phyloP scores from a whole-genome alignment of 1,140 invertebrate species.

The Ylistrum balloti region DNA sequence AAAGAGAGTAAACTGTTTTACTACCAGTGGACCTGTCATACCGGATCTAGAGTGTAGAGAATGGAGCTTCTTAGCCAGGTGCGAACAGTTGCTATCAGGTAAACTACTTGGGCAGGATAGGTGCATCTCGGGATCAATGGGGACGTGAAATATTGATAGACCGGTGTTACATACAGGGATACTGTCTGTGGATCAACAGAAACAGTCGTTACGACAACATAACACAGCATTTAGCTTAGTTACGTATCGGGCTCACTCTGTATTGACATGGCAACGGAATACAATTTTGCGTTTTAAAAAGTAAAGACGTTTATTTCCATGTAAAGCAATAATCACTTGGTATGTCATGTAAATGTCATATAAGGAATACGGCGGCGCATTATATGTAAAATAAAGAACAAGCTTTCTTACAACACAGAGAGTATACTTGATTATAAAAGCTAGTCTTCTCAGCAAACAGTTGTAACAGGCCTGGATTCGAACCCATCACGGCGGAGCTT shows the following conservation, averaged over 20 bases:
- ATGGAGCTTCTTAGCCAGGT: neutral
- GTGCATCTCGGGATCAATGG: neutral
- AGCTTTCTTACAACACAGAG: too few species aligned
- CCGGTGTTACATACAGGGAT: neutral
- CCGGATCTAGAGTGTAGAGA: neutral
- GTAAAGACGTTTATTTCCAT: too few species aligned
- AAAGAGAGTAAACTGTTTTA: neutral
- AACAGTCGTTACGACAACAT: neutral
- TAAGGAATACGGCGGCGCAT: too few species aligned
- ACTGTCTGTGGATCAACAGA: neutral
- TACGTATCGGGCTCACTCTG: too few species aligned
- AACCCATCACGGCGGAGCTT: too few species aligned
- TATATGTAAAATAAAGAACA: too few species aligned
- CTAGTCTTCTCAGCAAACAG: too few species aligned
- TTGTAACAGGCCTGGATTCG: too few species aligned
- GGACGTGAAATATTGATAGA: neutral
- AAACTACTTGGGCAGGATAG: neutral
- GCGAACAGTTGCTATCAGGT: neutral
- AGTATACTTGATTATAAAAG: too few species aligned
- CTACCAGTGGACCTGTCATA: neutral
- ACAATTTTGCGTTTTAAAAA: too few species aligned
- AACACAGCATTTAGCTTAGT: neutral
- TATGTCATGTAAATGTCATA: too few species aligned
- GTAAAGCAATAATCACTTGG: too few species aligned
- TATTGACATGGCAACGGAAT: slow-evolving; percentile 2